Conservation (phyloP, 2,113 vertebrate species). For the Indicator indicator region DNA sequence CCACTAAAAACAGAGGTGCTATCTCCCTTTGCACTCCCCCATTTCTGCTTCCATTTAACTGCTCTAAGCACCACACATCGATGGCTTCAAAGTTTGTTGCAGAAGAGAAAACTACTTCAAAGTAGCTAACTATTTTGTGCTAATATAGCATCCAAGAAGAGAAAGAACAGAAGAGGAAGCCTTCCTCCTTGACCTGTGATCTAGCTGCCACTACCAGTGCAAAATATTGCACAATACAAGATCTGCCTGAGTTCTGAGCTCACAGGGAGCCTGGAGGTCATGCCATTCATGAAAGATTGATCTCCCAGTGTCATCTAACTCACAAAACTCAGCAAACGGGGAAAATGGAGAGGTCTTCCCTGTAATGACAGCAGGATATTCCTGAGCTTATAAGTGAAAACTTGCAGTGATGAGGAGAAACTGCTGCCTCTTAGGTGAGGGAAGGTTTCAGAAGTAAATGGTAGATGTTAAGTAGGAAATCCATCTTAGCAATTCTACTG, state of each 20-base stretch:
- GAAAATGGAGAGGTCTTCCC: conserved; percentile 14
- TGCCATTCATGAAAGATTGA: conserved; percentile 26
- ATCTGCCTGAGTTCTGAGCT: conserved; percentile 9
- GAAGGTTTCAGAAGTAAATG: not conserved
- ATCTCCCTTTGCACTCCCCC: not conserved
- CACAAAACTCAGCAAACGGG: not conserved
- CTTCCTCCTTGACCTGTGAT: conserved; percentile 25
- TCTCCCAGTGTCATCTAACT: not conserved
- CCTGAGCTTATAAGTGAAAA: conserved; percentile 3
- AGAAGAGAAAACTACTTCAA: not conserved
- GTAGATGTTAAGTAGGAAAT: not conserved
- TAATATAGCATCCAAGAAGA: not conserved
- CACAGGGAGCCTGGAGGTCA: not conserved
- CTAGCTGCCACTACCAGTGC: not conserved
- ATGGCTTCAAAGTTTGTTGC: not conserved
- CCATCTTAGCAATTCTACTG: not conserved
- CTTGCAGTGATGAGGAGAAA: not conserved
- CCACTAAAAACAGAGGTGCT: not conserved
- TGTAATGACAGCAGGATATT: not conserved
- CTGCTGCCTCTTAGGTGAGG: not conserved
- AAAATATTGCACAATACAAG: conserved; percentile 16
- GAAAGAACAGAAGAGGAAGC: not conserved
- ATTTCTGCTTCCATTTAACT: not conserved
- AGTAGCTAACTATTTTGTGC: not conserved
- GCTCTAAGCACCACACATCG: not conserved